Percentiles rank a stretch among this genome's conserved stretches.
phyloP scores from a whole-genome alignment of 2,113 vertebrate species.

The Calidris pygmaea region DNA sequence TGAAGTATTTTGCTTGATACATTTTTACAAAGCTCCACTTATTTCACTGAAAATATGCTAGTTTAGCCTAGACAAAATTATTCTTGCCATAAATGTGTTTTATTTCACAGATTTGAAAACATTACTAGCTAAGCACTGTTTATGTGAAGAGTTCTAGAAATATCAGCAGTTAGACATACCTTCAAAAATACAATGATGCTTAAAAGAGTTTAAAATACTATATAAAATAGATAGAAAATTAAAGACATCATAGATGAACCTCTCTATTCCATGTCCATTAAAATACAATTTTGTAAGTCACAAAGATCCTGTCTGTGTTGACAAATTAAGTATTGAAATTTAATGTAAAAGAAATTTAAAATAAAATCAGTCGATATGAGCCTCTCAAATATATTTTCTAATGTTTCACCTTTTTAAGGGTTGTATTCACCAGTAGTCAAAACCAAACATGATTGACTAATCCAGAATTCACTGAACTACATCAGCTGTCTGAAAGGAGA shows the following conservation, averaged over 20 bases:
- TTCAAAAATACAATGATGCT: background rate
- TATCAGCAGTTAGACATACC: background rate
- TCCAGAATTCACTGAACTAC: background rate
- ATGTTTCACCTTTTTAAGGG: background rate
- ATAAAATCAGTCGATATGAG: background rate
- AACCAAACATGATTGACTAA: background rate
- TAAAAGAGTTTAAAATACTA: background rate
- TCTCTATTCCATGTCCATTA: background rate
- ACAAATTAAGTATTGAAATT: background rate
- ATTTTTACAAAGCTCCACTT: background rate
- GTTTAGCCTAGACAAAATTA: background rate
- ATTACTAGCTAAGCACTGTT: background rate
- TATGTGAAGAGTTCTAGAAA: background rate
- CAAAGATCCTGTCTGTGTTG: no score
- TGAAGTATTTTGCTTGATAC: background rate
- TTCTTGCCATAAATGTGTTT: background rate
- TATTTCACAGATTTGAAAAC: background rate
- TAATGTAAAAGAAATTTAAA: background rate
- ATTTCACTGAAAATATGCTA: background rate
- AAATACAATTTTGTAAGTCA: background rate
- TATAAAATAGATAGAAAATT: background rate
- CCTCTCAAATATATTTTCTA: background rate
- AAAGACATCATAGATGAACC: rapidly evolving
- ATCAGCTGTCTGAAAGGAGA: background rate
- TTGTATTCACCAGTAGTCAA: background rate